Evolutionary conservation across 1,140 invertebrate genomes (phyloP).

Genomic region (Globodera ellingtonae): DNA sequence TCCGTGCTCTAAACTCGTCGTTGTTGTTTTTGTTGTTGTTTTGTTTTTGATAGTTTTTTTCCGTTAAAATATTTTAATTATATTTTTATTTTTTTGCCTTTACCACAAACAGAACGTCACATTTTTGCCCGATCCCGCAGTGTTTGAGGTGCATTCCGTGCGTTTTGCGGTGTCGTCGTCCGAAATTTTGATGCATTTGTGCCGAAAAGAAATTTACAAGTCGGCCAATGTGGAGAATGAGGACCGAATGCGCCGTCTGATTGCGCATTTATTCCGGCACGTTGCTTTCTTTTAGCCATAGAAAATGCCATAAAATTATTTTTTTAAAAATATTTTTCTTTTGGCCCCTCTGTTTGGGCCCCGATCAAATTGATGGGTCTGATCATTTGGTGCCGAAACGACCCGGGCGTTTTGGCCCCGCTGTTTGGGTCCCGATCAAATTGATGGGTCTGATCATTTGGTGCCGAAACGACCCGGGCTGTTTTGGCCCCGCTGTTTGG

Average conservation of each 20-base stretch:
- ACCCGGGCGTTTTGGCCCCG: no score
- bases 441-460: no score
- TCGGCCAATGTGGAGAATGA: conserved; percentile 11
- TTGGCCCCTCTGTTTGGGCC: no score
- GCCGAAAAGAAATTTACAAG: conserved; percentile 1
- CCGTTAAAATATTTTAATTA: not conserved
- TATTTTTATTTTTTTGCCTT: not conserved
- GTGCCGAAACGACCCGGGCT: no score
- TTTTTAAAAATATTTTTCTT: no score
- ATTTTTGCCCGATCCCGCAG: not conserved
- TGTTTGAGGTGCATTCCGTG: not conserved
- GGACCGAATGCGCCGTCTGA: conserved; percentile 1
- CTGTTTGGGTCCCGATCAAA: no score
- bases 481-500: no score
- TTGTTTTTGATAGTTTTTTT: not conserved
- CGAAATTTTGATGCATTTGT: conserved; percentile 8
- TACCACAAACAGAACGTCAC: not conserved
- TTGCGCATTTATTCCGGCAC: not conserved
- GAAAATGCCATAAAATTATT: not conserved
- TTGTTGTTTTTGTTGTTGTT: not conserved
- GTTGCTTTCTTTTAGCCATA: not conserved
- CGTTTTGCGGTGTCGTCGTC: not conserved
- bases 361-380: no score
- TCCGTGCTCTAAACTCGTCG: no score
- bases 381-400: no score